Conservation (phyloP, 1,140 invertebrate genomes). For the fruit fly (Drosophila melanogaster) region DNA sequence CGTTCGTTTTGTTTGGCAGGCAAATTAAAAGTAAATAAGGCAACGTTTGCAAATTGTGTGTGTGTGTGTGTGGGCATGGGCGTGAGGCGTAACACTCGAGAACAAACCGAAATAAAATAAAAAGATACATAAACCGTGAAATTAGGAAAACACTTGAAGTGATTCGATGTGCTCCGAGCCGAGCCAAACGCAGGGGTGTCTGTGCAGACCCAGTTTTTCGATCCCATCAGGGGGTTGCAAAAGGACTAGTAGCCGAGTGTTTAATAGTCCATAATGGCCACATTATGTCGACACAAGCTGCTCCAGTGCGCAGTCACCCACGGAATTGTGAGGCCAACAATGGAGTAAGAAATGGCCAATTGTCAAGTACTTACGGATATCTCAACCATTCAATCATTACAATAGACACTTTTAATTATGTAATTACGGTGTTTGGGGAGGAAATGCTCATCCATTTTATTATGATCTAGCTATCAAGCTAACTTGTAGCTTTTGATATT, state of each 20-base stretch:
- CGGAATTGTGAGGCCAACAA: conserved; percentile 5
- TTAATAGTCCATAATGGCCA: conserved; percentile 64
- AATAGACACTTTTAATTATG: not conserved
- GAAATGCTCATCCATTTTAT: too few species aligned
- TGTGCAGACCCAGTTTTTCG: not conserved
- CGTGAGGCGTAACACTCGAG: not conserved
- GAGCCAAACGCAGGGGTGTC: conserved; percentile 17
- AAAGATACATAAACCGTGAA: conserved; percentile 70
- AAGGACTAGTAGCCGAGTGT: conserved; percentile 11
- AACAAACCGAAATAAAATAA: conserved; percentile 35
- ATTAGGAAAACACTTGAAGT: conserved; percentile 78
- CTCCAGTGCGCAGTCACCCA: conserved; percentile 6
- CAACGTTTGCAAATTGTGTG: conserved; percentile 37
- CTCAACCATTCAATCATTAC: not conserved
- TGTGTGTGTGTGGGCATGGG: not conserved
- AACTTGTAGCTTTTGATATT: too few species aligned
- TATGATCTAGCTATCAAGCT: too few species aligned
- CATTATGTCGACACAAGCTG: conserved; percentile 39
- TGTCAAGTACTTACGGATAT: conserved; percentile 26
- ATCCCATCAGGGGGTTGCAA: conserved; percentile 13
- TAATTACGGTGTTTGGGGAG: not conserved
- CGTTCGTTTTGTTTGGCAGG: conserved; percentile 59
- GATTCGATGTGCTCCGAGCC: conserved; percentile 60
- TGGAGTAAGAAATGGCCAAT: conserved; percentile 20
- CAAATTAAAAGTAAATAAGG: conserved; percentile 83